These are phyloP conservation scores for Apodemus sylvaticus DNA, from an alignment of 2,113 vertebrate genomes.

Conservation along the genomic window DNA sequence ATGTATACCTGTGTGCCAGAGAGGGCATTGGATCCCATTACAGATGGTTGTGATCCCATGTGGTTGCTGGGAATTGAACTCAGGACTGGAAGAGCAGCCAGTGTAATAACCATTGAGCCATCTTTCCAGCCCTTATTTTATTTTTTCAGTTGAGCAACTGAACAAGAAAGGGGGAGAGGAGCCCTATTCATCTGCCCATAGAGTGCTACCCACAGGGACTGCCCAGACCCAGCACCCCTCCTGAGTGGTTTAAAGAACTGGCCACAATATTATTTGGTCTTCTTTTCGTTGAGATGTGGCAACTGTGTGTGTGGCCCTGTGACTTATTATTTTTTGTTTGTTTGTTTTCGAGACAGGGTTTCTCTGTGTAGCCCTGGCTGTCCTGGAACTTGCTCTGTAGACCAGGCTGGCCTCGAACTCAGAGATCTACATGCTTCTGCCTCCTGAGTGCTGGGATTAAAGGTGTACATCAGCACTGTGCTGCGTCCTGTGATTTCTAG, in stretches of 20 bases:
- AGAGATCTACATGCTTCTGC: background rate
- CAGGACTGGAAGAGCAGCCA: too few relatives aligned
- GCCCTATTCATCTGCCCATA: background rate
- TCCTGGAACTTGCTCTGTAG: background rate
- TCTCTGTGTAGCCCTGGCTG: background rate
- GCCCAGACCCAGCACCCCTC: background rate
- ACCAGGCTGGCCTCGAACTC: background rate
- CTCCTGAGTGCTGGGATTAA: background rate
- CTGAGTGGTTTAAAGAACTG: background rate
- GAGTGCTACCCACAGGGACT: background rate
- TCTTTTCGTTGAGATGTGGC: background rate
- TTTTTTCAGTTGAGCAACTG: background rate
- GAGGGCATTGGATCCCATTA: too few relatives aligned
- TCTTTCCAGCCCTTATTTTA: too few relatives aligned
- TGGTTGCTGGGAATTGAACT: too few relatives aligned
- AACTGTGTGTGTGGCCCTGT: background rate
- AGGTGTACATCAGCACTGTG: background rate
- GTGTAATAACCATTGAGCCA: too few relatives aligned
- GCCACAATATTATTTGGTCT: background rate
- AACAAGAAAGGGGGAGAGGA: background rate
- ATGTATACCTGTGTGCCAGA: too few relatives aligned
- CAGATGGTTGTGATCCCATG: too few relatives aligned
- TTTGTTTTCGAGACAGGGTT: background rate
- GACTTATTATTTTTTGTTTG: too few relatives aligned
- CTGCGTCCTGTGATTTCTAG: background rate